A percentile compares a stretch with the other conserved stretches of the same genome.
Conservation (phyloP, 92 coral and sea anemone species). For the Nematostella vectensis region DNA sequence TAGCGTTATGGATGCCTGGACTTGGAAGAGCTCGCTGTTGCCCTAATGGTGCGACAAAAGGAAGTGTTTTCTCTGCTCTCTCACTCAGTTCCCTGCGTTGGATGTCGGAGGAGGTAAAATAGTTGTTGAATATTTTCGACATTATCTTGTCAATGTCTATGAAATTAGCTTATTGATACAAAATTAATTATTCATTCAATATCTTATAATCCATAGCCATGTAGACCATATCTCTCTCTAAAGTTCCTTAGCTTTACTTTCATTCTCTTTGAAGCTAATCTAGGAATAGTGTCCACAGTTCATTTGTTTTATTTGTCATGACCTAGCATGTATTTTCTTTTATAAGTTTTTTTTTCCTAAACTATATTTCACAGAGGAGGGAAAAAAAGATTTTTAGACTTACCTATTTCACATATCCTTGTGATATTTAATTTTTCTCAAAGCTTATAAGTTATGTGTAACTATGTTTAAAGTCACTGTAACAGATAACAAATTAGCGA, state of each 20-base stretch:
- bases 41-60: conserved; percentile 78
- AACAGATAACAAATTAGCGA: no score
- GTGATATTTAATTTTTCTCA: no score
- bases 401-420: no score
- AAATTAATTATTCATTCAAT: neutral
- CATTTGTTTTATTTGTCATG: no score
- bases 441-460: no score
- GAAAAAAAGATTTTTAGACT: no score
- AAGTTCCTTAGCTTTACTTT: neutral
- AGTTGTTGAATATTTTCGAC: neutral
- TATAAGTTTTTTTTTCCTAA: no score
- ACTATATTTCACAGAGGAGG: no score
- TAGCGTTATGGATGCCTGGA: conserved; percentile 79
- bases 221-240: no score
- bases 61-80: conserved; percentile 80
- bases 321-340: no score
- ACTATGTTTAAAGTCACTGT: no score
- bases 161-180: neutral
- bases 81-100: conserved; percentile 94
- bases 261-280: neutral
- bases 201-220: neutral
- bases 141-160: neutral
- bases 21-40: conserved; percentile 71
- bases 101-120: conserved; percentile 88
- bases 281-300: no score